A percentile compares a stretch with the other conserved stretches of the same genome.
phyloP scores from a whole-genome alignment of 2,888 invertebrate genomes.

The Ophion costatus region DNA sequence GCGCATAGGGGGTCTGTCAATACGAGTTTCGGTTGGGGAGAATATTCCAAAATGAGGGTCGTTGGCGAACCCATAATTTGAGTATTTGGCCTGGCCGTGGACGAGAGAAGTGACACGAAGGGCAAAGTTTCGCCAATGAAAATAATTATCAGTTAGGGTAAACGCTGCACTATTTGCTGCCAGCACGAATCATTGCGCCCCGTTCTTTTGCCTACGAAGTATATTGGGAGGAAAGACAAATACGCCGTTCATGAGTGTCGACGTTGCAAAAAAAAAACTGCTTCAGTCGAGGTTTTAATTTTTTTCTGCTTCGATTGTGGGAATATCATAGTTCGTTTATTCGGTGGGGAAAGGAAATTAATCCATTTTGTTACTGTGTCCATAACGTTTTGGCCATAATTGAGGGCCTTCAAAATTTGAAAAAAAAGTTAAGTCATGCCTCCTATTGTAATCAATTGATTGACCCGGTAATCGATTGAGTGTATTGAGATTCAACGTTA shows the following conservation, averaged over 20 bases:
- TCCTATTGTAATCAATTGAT: no score
- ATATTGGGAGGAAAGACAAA: not conserved
- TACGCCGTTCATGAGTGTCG: not conserved
- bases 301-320: not conserved
- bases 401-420: not conserved
- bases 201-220: not conserved
- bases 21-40: not conserved
- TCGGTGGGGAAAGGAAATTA: not conserved
- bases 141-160: slow-evolving; percentile 17
- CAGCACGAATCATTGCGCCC: not conserved
- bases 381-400: not conserved
- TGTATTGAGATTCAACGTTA: no score
- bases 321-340: not conserved
- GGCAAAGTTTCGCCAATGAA: slow-evolving; percentile 4
- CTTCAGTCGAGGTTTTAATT: not conserved
- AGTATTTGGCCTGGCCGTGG: slow-evolving; percentile 3
- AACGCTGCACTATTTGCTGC: not conserved
- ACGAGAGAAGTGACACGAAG: not conserved
- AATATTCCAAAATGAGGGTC: slow-evolving; percentile 6
- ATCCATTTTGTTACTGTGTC: not conserved
- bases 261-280: not conserved
- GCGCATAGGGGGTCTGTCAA: not conserved
- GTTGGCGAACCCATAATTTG: not conserved
- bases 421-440: not conserved
- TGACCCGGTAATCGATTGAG: no score